Conservation (phyloP, 2,113 vertebrate genomes). For the Saccopteryx bilineata region DNA sequence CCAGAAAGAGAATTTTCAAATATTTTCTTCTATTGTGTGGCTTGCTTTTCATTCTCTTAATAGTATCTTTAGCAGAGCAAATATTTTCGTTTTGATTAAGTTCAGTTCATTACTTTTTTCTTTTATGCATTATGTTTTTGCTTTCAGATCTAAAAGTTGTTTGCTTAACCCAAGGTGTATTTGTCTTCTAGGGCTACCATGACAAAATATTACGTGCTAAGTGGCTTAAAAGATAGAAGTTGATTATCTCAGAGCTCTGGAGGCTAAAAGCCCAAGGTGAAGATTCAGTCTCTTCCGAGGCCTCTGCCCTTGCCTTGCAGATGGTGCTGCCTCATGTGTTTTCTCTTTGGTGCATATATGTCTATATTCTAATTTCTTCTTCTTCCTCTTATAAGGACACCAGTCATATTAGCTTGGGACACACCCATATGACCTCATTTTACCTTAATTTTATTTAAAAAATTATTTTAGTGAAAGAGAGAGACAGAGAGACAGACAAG, state of each 20-base stretch:
- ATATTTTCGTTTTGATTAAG: constrained; percentile 1
- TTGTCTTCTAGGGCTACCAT: not conserved
- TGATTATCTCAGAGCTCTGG: constrained; percentile 19
- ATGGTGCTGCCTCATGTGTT: not conserved
- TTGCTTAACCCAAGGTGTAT: not conserved
- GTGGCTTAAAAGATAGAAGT: not conserved
- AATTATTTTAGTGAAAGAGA: too few relatives aligned
- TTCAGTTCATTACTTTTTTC: not conserved
- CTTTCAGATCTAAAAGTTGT: not conserved
- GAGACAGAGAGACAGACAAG: too few relatives aligned
- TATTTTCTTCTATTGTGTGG: not conserved
- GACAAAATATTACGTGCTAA: not conserved
- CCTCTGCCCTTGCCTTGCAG: not conserved
- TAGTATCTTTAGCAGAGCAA: not conserved
- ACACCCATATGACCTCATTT: not conserved
- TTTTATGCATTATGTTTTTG: not conserved
- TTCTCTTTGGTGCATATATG: not conserved
- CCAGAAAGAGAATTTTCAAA: constrained; percentile 16
- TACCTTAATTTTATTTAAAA: not conserved
- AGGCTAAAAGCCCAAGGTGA: constrained; percentile 11
- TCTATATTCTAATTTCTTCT: not conserved
- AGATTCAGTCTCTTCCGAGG: not conserved
- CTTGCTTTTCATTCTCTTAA: constrained; percentile 51
- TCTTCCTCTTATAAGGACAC: not conserved
- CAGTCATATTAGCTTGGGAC: not conserved